phyloP scores from a whole-genome alignment of 2,797 vertebrate species.

The Lepilemur ruficaudatus region DNA sequence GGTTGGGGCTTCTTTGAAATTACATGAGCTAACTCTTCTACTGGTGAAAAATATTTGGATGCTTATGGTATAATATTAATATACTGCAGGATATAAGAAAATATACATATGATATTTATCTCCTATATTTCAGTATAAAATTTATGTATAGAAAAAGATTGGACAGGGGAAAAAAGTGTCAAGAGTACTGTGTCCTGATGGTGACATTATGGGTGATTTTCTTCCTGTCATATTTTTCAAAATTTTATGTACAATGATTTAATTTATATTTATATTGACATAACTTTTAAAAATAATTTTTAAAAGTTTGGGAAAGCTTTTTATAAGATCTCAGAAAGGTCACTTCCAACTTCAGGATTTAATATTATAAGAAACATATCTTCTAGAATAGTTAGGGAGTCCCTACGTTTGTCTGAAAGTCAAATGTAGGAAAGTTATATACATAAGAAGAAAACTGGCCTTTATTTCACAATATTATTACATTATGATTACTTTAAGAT shows the following conservation, averaged over 20 bases:
- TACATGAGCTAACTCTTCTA: not conserved
- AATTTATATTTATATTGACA: not conserved
- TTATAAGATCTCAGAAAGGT: not conserved
- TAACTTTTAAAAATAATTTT: not conserved
- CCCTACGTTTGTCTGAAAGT: not conserved
- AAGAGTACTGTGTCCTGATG: not conserved
- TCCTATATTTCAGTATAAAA: not conserved
- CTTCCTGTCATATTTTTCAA: not conserved
- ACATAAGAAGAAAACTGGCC: not conserved
- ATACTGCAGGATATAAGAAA: not conserved
- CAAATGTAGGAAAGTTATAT: not conserved
- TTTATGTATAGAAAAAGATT: not conserved
- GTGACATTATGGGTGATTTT: not conserved
- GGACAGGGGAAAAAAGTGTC: not conserved
- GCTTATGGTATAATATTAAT: not conserved
- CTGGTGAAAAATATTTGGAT: not conserved
- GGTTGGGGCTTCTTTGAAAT: not conserved
- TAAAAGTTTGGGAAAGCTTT: not conserved
- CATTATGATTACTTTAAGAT: not conserved
- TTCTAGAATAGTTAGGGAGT: not conserved
- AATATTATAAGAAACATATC: not conserved
- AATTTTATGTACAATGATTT: constrained; percentile 12
- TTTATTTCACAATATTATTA: constrained; percentile 37
- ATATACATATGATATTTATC: not conserved
- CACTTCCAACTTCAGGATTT: not conserved